Base-by-base conservation (phyloP, 2,797 vertebrate species). In the Arctocebus calabarensis region DNA sequence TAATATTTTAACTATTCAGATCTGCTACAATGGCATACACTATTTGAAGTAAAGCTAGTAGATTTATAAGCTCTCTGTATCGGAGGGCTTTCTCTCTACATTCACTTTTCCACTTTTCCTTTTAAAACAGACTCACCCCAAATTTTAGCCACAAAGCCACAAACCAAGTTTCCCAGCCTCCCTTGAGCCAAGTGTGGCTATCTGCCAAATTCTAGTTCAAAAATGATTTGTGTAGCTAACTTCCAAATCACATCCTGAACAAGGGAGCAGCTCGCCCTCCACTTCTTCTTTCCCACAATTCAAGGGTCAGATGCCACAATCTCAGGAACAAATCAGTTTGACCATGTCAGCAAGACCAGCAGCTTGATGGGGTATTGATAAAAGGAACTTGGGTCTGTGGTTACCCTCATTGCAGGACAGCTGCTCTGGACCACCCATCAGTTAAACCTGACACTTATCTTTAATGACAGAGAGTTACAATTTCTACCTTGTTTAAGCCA, bases 1-100 rank as follows among this genome's bases (percentile, higher is more conserved):
- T 83, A 66, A 32, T 71, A 88, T 43, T 88, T 86, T 86, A 92
- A 77, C 40, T 74, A 4, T 52, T 88, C 40, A 78, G 40, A 77
- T n/a, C 3, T 27, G 34, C 27, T 70, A 13, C 64, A 37, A 37
- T 19, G 70, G 78, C 20, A 0, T 27, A 27, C 1, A 22, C 64
- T 73, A 82, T 23, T 77, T 62, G 78, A 78, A 79, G 59, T 32
- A 48, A 94, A 71, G 22, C 25, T 19, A 32, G 20, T 17, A 71
- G 74, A 32, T 83, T 48, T 73, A 27, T 32, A 82, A 62, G 59
- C 3, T 27, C 37, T 66, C 32, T 91, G 83, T 29, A 29, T 57
- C 91, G 64, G 45, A 90, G 75, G 13, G 9, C n/a, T 34, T 5
- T 52, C 83, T 74, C 71, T 70, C 71, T 62, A 43, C 32, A 57